Evolutionary conservation across 92 coral and sea anemone species (phyloP), one percentile per base, ranked within the genome.

Genomic region (Epizoanthus ramosus): DNA sequence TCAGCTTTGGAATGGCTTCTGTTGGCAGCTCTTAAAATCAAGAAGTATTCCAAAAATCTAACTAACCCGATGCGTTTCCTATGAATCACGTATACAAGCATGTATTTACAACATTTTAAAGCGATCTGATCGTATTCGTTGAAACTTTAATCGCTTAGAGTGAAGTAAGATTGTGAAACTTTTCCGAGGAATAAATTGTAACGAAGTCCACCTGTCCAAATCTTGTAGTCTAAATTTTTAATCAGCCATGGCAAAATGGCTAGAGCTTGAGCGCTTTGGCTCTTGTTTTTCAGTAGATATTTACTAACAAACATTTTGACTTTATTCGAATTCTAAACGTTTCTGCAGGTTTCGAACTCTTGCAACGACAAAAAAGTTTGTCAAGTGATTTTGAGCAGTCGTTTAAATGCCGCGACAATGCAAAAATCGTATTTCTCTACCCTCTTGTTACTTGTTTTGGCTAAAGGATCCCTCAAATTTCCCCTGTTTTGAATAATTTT

Each of bases 201-300:
- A 87, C 87, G 60, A 61, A 82, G 79, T 66, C 86, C 83, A 75
- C 88, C 80, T 67, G 83, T 79, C 91, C 80, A 92, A 86, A 83
- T 71, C 61, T 77, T 80, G 71, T 73, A 71, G 80, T 86, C 73
- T 93, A 80, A 93, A 93, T 93, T 86, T 87, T 93, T 91, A 85
- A 91, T 91, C 88, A 89, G 91, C 77, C 84, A 75, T 81, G 43
- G 43, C 91, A 80, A 90, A 75, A 88, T 84, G 86, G 83, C 87
- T 79, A 86, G 90, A 87, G 87, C 75, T 61, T 52, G 84, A 68
- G 87, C 66, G 75, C 67, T 72, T 60, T 85, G 80, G 74, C 86
- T 86, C 74, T 59, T 69, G 86, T 83, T 43, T 74, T 84, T n/a
- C 33, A 39, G 41, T 57, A 76, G 61, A 52, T 77, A 52, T 73